These are phyloP conservation scores for Dynastes hyllus DNA, from an alignment of 2,888 invertebrate species.

Conservation along the genomic window DNA sequence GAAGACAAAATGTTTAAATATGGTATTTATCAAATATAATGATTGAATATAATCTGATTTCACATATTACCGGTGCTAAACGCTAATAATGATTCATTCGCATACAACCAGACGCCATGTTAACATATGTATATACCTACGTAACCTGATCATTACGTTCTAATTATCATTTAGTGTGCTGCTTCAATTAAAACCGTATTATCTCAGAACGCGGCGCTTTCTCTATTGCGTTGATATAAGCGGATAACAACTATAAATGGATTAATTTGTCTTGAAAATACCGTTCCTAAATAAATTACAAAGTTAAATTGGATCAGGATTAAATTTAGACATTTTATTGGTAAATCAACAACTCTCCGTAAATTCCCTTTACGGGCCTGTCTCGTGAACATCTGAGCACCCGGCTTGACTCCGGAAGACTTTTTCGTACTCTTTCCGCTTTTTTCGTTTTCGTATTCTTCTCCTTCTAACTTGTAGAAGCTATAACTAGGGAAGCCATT, in stretches of 20 bases:
- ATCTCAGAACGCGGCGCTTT: neutral
- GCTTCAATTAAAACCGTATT: too few relatives aligned
- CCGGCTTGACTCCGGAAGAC: slow-evolving; percentile 17
- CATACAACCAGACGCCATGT: too few relatives aligned
- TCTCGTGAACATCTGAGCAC: slow-evolving; percentile 43
- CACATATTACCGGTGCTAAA: too few relatives aligned
- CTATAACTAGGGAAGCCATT: slow-evolving; percentile 3
- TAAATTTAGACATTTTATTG: slow-evolving; percentile 48
- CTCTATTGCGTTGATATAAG: neutral
- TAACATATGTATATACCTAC: too few relatives aligned
- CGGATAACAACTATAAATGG: slow-evolving; percentile 33
- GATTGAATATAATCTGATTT: too few relatives aligned
- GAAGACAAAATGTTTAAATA: too few relatives aligned
- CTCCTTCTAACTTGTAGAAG: neutral
- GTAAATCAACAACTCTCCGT: slow-evolving; percentile 38
- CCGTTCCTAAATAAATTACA: slow-evolving; percentile 38
- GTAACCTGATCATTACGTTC: too few relatives aligned
- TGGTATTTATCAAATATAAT: too few relatives aligned
- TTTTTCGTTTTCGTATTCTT: neutral
- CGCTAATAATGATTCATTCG: too few relatives aligned
- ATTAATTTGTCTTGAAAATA: slow-evolving; percentile 46
- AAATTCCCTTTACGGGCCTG: slow-evolving; percentile 28
- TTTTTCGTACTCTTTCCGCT: slow-evolving; percentile 6
- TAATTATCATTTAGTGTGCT: too few relatives aligned
- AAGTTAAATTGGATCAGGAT: slow-evolving; percentile 45